Evolutionary conservation across 2,113 vertebrate genomes (phyloP), one percentile per base, ranked within the genome.

Genomic region (Spilogale gracilis): DNA sequence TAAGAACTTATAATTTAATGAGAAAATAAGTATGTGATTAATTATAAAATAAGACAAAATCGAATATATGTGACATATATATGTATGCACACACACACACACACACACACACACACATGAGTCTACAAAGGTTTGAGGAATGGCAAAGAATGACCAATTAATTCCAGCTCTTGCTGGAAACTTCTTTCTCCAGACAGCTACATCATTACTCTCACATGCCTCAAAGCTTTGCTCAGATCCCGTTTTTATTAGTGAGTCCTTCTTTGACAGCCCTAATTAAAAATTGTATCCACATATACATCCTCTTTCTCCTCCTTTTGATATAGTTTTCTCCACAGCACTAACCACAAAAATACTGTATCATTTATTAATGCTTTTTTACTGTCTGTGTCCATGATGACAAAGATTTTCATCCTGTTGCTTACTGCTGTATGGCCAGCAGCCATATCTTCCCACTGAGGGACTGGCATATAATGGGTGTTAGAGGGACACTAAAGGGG

Each of bases 1-100:
- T 73, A 56, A 65, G 60, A 80, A 69, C 52, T 67, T 97, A n/a
- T 50, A 76, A 65, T 73, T 93, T 78, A 78, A 94, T 74, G 32
- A 91, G 11, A 20, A 84, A 84, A 67, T 21, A 50, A 50, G 21
- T 48, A 87, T 16, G 25, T 12, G 48, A 79, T 65, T 48, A 71
- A 52, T 45, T 60, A 65, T 73, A 71, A 94, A 92, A 86, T 7
- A 95, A 83, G 50, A 67, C 11, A 45, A 20, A 45, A 23, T 9
- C 16, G 67, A 65, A 32, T 60, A 74, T 18, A 60, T 50, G 18
- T 25, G 50, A 32, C 45, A 65, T 38, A 38, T 38, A 38, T 38
- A 38, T 38, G 38, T 38, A 38, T 38, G 2, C 38, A 38, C 38
- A 38, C 38, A 38, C 38, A 38, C 38, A 38, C 38, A 38, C 38